Conservation (phyloP, 2,797 vertebrate species). For the Gymnocypris eckloni region DNA sequence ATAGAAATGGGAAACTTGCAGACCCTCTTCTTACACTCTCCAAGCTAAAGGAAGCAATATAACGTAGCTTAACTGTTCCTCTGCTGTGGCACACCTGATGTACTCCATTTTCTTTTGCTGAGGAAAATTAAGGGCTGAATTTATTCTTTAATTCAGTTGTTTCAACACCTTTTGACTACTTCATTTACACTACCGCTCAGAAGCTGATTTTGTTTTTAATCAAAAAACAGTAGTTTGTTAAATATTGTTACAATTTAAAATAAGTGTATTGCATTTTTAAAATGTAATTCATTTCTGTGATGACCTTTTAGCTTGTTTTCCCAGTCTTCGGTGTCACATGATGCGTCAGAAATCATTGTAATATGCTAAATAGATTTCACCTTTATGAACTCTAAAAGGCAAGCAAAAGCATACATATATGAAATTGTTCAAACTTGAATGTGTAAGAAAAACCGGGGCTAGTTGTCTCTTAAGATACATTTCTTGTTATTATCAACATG, state of each 20-base stretch:
- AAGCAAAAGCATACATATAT: not conserved
- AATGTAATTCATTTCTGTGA: not conserved
- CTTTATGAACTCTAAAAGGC: not conserved
- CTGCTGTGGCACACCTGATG: slow-evolving; percentile 15
- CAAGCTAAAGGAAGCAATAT: slow-evolving; percentile 36
- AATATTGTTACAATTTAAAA: not conserved
- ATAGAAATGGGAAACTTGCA: slow-evolving; percentile 66
- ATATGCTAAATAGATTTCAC: not conserved
- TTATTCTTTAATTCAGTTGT: not conserved
- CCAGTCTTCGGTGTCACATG: not conserved
- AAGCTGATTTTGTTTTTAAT: not conserved
- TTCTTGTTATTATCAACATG: not conserved
- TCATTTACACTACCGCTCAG: not conserved
- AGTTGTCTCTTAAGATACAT: not conserved
- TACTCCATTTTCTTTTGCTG: slow-evolving; percentile 11
- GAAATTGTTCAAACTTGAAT: not conserved
- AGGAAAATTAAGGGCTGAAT: slow-evolving; percentile 14
- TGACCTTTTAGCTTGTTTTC: too few relatives aligned
- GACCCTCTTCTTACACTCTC: slow-evolving; percentile 21
- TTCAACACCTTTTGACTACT: not conserved
- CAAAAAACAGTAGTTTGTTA: not conserved
- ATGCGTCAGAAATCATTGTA: not conserved
- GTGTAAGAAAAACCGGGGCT: not conserved
- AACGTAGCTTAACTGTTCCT: slow-evolving; percentile 20
- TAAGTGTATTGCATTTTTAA: not conserved